phyloP scores from a whole-genome alignment of 2,888 invertebrate species.

The Microplitis deprimator region DNA sequence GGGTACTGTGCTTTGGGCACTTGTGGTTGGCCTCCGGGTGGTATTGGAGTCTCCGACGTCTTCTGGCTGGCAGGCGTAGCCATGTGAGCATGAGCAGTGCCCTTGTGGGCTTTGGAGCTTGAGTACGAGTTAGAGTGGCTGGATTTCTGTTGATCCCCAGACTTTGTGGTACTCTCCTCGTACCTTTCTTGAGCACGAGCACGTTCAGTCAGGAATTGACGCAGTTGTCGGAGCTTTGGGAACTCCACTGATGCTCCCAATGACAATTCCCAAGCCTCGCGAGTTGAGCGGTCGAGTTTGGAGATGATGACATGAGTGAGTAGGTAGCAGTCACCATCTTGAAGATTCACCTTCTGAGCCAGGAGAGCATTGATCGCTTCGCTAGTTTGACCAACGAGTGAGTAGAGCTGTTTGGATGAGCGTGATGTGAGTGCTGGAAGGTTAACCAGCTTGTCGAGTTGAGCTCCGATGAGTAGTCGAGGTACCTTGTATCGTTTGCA shows the following conservation, averaged over 20 bases:
- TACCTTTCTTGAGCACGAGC: conserved; percentile 4
- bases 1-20: too few relatives aligned
- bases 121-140: too few relatives aligned
- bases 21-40: too few relatives aligned
- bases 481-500: too few relatives aligned
- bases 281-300: background rate
- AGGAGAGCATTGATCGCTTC: conserved; percentile 9
- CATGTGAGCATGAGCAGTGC: too few relatives aligned
- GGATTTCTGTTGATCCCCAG: too few relatives aligned
- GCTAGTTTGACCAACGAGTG: background rate
- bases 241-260: background rate
- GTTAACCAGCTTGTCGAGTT: background rate
- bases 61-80: too few relatives aligned
- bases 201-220: background rate
- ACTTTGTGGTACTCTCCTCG: background rate
- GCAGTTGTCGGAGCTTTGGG: background rate
- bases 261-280: conserved; percentile 29
- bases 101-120: too few relatives aligned
- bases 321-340: background rate
- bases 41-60: too few relatives aligned
- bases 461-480: background rate
- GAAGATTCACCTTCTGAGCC: background rate
- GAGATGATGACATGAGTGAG: background rate
- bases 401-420: background rate
- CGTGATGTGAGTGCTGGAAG: background rate